Percentiles rank a stretch among this genome's conserved stretches.
Conservation (phyloP, 2,888 invertebrate genomes). For the Ashinkailepas kermadecensis region DNA sequence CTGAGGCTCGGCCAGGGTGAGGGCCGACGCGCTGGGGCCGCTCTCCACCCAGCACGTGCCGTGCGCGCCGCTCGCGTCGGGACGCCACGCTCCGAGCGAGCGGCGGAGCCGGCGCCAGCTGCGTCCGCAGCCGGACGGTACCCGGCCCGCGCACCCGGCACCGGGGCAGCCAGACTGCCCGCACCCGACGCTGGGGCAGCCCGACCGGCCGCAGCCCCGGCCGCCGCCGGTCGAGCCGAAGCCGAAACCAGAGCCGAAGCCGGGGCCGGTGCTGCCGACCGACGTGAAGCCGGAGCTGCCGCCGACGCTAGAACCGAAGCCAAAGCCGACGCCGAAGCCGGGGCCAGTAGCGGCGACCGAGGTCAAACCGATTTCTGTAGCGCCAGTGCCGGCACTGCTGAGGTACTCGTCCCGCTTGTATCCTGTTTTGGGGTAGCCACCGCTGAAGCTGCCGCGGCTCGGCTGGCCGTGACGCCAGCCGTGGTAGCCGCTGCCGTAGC, state of each 20-base stretch:
- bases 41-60: neutral
- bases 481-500: neutral
- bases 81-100: neutral
- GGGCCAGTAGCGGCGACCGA: neutral
- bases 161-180: neutral
- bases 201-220: no score
- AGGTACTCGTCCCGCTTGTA: constrained; percentile 1
- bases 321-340: neutral
- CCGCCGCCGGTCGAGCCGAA: no score
- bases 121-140: neutral
- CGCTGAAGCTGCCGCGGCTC: constrained; percentile 1
- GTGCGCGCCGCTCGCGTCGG: neutral
- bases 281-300: neutral
- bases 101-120: neutral
- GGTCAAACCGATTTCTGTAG: neutral
- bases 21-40: neutral
- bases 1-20: neutral
- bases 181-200: neutral
- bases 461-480: neutral
- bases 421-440: neutral
- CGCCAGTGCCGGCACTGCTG: neutral
- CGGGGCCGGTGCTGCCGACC: neutral
- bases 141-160: neutral
- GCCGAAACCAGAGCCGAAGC: neutral
- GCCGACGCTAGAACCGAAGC: neutral